Base-by-base conservation (phyloP, 2,888 invertebrate genomes). In the Acleris emargana region DNA sequence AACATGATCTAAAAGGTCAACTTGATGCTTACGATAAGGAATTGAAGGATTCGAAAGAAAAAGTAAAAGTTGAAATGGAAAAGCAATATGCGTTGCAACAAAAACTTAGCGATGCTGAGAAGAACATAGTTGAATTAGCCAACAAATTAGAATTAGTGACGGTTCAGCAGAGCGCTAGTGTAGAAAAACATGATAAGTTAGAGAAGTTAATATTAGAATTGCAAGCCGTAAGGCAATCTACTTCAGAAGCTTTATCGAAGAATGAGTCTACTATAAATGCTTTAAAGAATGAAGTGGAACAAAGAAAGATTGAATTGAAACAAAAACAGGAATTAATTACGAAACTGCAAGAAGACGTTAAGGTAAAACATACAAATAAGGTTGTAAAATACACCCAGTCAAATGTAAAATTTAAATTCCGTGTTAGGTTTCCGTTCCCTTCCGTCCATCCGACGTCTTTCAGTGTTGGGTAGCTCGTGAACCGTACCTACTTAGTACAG, bases 1-100 rank as follows among this genome's bases (percentile, higher is more conserved):
- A 91, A 71, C 88, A 90, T 59, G 93, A 94, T 51, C 78, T 95
- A 2, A 85, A 91, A 72, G 80, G 87, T 22, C 94, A 94, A 76
- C 78, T 96, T 66, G 94, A 94, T 68, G 95, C 87, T 20, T 86
- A 87, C 64, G 89, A 93, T 68, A 89, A 87, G 71, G 82, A 87
- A 73, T 75, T 88, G 66, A 79, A 83, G 68, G 84, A 85, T 64
- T 84, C 88, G 54, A 91, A 86, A 78, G 86, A 86, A 50, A 88
- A 84, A 68, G 72, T 88, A 20, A 86, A 86, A 68, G 69, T 74
- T 49, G 91, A 93, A 78, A 79, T 83, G 67, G 83, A 85, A 66
- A 89, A 90, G 73, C 88, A 89, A 69, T 83, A 76, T 69, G 79
- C 85, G 64, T 71, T 93, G 16, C 85, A 89, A 75, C 75, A 78